Evolutionary conservation across 1,140 invertebrate genomes (phyloP).

Genomic region (Maniola jurtina): DNA sequence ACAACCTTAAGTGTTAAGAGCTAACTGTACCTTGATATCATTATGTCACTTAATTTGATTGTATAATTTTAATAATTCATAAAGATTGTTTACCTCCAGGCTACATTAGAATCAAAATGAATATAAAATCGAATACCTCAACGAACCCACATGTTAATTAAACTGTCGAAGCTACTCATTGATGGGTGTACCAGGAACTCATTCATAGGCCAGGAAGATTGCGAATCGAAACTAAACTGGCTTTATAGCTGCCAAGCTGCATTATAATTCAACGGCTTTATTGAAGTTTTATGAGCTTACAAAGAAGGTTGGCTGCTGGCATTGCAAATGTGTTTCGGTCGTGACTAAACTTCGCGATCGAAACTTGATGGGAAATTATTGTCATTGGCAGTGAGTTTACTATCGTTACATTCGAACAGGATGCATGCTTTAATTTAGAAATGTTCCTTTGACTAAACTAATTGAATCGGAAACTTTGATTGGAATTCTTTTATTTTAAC

Average conservation of each 20-base stretch:
- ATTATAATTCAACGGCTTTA: constrained; percentile 70
- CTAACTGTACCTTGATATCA: too few relatives aligned
- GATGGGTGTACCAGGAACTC: constrained; percentile 28
- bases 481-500: too few relatives aligned
- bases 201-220: constrained; percentile 39
- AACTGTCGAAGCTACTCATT: constrained; percentile 1
- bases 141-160: constrained; percentile 4
- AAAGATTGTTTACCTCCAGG: too few relatives aligned
- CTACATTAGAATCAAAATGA: neutral
- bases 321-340: constrained; percentile 55
- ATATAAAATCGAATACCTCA: constrained; percentile 1
- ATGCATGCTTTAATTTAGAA: neutral
- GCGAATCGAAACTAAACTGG: constrained; percentile 56
- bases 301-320: constrained; percentile 57
- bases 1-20: too few relatives aligned
- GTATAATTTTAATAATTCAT: too few relatives aligned
- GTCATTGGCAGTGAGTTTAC: constrained; percentile 20
- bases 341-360: constrained; percentile 69
- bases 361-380: constrained; percentile 53
- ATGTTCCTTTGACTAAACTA: neutral
- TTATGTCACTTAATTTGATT: too few relatives aligned
- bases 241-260: constrained; percentile 45
- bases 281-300: constrained; percentile 71
- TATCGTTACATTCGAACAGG: neutral
- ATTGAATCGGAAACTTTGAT: too few relatives aligned